Percentiles rank a stretch among this genome's conserved stretches.
Conservation (phyloP, 2,113 vertebrate genomes). For the Pluvialis apricaria region DNA sequence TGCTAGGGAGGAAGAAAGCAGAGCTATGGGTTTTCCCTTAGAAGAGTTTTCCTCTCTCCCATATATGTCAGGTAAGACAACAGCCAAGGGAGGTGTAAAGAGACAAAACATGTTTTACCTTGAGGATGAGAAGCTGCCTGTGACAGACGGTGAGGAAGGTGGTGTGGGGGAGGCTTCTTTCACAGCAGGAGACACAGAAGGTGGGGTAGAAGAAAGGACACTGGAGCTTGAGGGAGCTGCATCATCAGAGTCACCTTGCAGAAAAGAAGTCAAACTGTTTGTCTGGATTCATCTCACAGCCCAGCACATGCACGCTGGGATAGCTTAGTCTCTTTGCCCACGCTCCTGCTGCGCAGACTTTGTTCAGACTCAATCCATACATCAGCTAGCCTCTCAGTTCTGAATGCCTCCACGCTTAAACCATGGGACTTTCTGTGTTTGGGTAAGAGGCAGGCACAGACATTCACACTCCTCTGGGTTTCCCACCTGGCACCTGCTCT, state of each 20-base stretch:
- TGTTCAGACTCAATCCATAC: neutral
- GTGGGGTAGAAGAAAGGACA: slow-evolving; percentile 89
- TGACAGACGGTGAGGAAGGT: slow-evolving; percentile 93
- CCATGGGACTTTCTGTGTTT: rapidly evolving
- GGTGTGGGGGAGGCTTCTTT: slow-evolving; percentile 94
- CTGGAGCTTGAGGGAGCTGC: slow-evolving; percentile 84
- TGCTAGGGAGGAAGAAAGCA: neutral
- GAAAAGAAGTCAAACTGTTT: neutral
- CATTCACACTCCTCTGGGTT: neutral
- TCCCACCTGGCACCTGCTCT: neutral
- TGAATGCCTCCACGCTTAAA: neutral
- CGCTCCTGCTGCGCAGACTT: neutral
- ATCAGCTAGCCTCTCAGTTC: neutral
- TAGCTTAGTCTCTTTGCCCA: neutral
- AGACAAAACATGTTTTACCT: slow-evolving; percentile 73
- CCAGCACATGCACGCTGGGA: neutral
- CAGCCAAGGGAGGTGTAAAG: neutral
- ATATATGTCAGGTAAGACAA: neutral
- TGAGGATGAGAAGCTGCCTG: slow-evolving; percentile 82
- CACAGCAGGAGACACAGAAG: slow-evolving; percentile 86
- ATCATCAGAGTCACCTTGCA: slow-evolving; percentile 94
- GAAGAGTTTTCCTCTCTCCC: neutral
- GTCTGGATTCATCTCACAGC: neutral
- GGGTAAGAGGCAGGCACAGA: neutral
- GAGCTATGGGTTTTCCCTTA: neutral